phyloP scores from a whole-genome alignment of 2,888 invertebrate genomes.

The Onthophagus sagittarius region DNA sequence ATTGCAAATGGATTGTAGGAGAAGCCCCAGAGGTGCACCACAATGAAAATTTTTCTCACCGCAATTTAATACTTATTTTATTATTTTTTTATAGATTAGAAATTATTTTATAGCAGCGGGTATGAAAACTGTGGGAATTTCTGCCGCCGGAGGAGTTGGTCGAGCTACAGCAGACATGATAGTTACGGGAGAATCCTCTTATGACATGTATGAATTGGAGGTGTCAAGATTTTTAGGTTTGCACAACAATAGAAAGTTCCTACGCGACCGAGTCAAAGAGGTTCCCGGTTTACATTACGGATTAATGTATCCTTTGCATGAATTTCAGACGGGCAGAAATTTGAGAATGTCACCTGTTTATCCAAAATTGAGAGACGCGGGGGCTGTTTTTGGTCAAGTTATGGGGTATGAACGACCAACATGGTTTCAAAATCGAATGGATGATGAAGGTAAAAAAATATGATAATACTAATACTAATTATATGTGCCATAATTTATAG shows the following conservation, averaged over 20 bases:
- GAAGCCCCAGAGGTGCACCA: slow-evolving; percentile 91
- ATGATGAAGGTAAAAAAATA: slow-evolving; percentile 39
- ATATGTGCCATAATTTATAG: neutral
- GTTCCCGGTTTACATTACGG: slow-evolving; percentile 87
- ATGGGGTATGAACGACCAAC: slow-evolving; percentile 97
- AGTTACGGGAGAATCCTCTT: slow-evolving; percentile 71
- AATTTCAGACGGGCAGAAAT: slow-evolving; percentile 84
- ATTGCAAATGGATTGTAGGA: slow-evolving; percentile 93
- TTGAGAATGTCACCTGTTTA: slow-evolving; percentile 93
- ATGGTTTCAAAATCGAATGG: slow-evolving; percentile 70
- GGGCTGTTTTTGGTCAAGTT: slow-evolving; percentile 93
- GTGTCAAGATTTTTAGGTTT: slow-evolving; percentile 86
- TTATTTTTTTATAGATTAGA: slow-evolving; percentile 57
- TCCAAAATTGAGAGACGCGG: slow-evolving; percentile 83
- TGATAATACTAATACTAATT: neutral
- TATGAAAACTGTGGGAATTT: slow-evolving; percentile 94
- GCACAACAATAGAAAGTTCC: slow-evolving; percentile 91
- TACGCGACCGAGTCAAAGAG: slow-evolving; percentile 87
- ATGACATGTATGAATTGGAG: slow-evolving; percentile 86
- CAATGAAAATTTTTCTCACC: neutral
- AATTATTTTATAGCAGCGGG: slow-evolving; percentile 93
- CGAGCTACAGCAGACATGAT: slow-evolving; percentile 85
- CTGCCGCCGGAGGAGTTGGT: slow-evolving; percentile 94
- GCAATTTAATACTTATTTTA: neutral
- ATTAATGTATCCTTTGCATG: slow-evolving; percentile 77